Percentiles rank a stretch among this genome's conserved stretches.
Conservation (phyloP, 2,888 invertebrate species). For the Lasioglossum pauxillum region DNA sequence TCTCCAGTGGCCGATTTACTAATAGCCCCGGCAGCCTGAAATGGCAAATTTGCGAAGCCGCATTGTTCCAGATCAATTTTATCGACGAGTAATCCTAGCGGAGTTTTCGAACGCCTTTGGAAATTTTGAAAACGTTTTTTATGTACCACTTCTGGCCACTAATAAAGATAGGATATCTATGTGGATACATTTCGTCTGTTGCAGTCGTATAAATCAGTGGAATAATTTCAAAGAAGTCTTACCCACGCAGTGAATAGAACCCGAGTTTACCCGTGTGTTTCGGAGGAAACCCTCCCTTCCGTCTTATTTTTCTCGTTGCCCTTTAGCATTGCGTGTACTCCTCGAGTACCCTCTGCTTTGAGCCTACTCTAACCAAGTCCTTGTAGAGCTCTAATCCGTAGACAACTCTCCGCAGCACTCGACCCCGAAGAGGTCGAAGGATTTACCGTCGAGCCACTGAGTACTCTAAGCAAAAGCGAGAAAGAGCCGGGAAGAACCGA, state of each 20-base stretch:
- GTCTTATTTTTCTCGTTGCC: conserved; percentile 64
- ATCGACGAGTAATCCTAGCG: neutral
- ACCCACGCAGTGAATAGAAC: neutral
- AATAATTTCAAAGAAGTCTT: neutral
- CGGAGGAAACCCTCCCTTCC: conserved; percentile 13
- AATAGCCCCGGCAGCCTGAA: neutral
- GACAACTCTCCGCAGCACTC: conserved; percentile 72
- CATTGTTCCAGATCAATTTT: neutral
- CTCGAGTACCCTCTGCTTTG: conserved; percentile 61
- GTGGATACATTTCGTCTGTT: neutral
- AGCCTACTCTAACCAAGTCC: conserved; percentile 69
- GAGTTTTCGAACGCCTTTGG: neutral
- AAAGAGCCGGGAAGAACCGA: conserved; percentile 39
- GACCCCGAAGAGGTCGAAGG: conserved; percentile 69
- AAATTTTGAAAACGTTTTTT: too few species aligned
- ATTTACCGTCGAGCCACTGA: conserved; percentile 62
- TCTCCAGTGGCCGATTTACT: neutral
- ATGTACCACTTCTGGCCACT: too few species aligned
- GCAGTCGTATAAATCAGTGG: neutral
- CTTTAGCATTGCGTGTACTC: conserved; percentile 60
- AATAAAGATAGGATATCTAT: neutral
- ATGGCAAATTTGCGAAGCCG: neutral
- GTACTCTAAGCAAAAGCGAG: conserved; percentile 49
- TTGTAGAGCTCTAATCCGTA: conserved; percentile 71
- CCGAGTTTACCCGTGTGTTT: conserved; percentile 22